phyloP scores from a whole-genome alignment of 2,113 vertebrate species.

The Archocentrus centrarchus region DNA sequence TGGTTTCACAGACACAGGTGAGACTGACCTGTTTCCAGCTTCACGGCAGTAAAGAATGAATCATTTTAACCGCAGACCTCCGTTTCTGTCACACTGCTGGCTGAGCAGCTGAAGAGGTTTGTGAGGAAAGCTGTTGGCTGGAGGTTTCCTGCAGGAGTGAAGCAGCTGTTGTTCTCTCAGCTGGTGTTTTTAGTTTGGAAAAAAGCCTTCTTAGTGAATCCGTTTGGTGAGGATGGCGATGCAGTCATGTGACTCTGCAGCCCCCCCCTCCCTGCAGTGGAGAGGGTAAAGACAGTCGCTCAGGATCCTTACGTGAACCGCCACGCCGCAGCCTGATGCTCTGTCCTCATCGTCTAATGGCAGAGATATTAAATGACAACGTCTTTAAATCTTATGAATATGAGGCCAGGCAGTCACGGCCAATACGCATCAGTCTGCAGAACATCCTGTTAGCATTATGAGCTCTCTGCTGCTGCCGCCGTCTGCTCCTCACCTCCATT shows the following conservation, averaged over 20 bases:
- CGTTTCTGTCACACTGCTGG: no score
- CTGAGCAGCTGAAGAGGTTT: no score
- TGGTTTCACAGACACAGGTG: no score
- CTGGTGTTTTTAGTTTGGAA: neutral
- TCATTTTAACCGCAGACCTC: no score
- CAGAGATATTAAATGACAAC: conserved; percentile 60
- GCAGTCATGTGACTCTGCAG: neutral
- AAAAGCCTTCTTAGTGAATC: no score
- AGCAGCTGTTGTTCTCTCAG: no score
- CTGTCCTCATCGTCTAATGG: conserved; percentile 68
- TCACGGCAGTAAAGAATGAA: no score
- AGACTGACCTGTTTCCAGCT: no score
- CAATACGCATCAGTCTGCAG: conserved; percentile 69
- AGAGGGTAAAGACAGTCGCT: neutral
- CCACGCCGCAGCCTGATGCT: neutral
- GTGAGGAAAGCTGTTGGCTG: neutral
- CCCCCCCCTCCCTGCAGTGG: no score
- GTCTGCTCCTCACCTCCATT: conserved; percentile 73
- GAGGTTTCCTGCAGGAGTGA: neutral
- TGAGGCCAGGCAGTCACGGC: conserved; percentile 65
- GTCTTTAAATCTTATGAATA: conserved; percentile 73
- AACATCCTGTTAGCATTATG: conserved; percentile 73
- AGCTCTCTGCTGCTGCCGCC: conserved; percentile 52
- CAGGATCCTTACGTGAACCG: conserved; percentile 9
- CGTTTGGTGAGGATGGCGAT: neutral